phyloP scores from a whole-genome alignment of 2,113 vertebrate species.

The Dipodomys merriami region DNA sequence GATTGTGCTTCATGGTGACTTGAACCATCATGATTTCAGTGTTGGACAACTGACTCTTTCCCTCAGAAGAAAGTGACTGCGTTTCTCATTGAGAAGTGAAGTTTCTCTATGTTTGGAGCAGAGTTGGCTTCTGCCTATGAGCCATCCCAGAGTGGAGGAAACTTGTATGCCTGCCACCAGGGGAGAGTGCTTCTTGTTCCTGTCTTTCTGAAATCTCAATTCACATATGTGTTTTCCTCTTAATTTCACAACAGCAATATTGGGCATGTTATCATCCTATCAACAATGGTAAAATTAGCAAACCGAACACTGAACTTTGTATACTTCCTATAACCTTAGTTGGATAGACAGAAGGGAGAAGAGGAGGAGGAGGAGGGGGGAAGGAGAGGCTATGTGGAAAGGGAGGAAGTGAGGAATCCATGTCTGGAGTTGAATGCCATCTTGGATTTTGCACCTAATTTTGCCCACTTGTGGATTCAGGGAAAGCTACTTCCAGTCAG shows the following conservation, averaged over 20 bases:
- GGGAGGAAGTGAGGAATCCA: too few species aligned
- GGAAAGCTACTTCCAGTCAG: not conserved
- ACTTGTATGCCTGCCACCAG: not conserved
- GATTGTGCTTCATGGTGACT: not conserved
- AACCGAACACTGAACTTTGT: too few species aligned
- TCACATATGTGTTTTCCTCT: not conserved
- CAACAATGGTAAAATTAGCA: not conserved
- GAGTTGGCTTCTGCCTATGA: rapidly evolving
- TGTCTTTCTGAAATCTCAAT: not conserved
- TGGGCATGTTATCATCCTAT: too few species aligned
- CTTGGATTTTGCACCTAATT: not conserved
- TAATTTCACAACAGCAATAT: not conserved
- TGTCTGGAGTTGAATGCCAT: not conserved
- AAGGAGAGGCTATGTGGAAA: too few species aligned
- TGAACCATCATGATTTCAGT: not conserved
- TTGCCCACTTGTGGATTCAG: not conserved
- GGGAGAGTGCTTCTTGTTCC: too few species aligned
- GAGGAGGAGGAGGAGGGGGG: too few species aligned
- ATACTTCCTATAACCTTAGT: too few species aligned
- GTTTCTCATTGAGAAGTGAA: not conserved
- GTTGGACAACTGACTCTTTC: not conserved
- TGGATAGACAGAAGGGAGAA: too few species aligned
- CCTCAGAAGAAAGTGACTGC: not conserved
- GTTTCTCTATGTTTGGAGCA: not conserved
- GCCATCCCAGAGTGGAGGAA: not conserved